These are phyloP conservation scores for Dissostichus mawsoni DNA, from an alignment of 2,113 vertebrate species.

Conservation along the genomic window DNA sequence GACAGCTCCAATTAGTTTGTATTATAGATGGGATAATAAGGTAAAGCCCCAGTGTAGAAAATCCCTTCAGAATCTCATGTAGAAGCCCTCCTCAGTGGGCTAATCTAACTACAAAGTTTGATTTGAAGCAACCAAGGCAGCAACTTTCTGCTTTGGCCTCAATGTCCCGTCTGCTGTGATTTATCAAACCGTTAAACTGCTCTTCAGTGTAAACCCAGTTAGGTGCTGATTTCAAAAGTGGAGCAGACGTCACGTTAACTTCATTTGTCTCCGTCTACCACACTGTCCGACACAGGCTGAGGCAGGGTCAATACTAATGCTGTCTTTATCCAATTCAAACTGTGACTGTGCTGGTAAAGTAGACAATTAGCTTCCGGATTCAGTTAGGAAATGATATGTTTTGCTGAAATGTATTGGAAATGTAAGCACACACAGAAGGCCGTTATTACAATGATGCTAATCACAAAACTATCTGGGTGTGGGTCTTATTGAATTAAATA, in stretches of 20 bases:
- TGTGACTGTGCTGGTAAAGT: conserved; percentile 55
- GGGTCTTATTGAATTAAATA: conserved; percentile 39
- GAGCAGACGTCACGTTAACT: conserved; percentile 62
- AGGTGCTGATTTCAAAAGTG: conserved; percentile 54
- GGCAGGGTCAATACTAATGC: conserved; percentile 72
- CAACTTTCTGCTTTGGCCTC: conserved; percentile 4
- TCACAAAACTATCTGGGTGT: conserved; percentile 13
- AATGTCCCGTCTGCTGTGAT: conserved; percentile 21
- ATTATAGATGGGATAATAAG: conserved; percentile 54
- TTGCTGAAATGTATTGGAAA: conserved; percentile 24
- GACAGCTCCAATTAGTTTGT: conserved; percentile 68
- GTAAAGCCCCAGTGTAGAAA: conserved; percentile 41
- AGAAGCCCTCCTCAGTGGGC: conserved; percentile 1
- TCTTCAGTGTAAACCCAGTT: conserved; percentile 26
- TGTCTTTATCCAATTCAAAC: conserved; percentile 46
- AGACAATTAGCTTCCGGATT: conserved; percentile 55
- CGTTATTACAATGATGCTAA: conserved; percentile 28
- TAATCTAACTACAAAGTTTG: conserved; percentile 43
- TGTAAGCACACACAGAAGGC: conserved; percentile 28
- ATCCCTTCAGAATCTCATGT: conserved; percentile 32
- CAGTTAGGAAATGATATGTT: conserved; percentile 45
- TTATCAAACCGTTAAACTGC: neutral
- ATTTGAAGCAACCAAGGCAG: neutral
- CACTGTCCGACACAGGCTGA: conserved; percentile 29
- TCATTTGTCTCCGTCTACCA: conserved; percentile 30